Percentiles rank a stretch among this genome's conserved stretches.
Evolutionary conservation across 1,140 invertebrate genomes (phyloP).

Genomic region (Drosophila fuyamai): DNA sequence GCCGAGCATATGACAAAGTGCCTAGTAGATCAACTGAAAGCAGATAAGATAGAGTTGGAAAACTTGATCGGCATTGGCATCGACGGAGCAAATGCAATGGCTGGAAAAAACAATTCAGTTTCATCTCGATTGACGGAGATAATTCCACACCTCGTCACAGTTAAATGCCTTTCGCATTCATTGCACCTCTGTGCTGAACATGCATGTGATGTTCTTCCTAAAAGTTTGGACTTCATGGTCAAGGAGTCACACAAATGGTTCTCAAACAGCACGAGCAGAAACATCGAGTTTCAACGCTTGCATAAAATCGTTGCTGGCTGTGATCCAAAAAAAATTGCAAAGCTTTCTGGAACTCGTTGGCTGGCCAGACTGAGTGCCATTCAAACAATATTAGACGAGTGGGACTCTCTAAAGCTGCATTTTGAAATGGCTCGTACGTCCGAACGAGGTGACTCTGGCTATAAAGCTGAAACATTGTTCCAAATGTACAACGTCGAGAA

Average conservation of each 20-base stretch:
- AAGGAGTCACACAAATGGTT: slow-evolving; percentile 5
- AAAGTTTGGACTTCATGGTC: slow-evolving; percentile 5
- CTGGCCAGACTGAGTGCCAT: slow-evolving; percentile 1
- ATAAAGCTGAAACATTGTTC: not conserved
- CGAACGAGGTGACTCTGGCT: not conserved
- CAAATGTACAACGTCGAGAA: no score
- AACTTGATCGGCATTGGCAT: no score
- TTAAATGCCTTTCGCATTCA: no score
- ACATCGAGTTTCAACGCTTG: not conserved
- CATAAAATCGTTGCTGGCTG: not conserved
- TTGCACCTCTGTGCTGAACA: not conserved
- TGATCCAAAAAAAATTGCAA: not conserved
- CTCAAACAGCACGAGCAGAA: not conserved
- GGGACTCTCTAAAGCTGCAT: not conserved
- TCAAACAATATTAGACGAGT: not conserved
- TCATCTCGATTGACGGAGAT: no score
- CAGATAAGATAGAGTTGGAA: no score
- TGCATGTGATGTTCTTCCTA: slow-evolving; percentile 1
- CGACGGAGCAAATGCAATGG: no score
- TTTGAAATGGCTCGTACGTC: not conserved
- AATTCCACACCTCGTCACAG: no score
- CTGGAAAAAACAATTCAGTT: no score
- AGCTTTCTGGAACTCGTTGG: not conserved
- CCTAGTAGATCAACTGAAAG: no score
- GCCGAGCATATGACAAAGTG: no score